These are phyloP conservation scores for Nyctalus aviator DNA, from an alignment of 2,797 vertebrate species.

Conservation along the genomic window DNA sequence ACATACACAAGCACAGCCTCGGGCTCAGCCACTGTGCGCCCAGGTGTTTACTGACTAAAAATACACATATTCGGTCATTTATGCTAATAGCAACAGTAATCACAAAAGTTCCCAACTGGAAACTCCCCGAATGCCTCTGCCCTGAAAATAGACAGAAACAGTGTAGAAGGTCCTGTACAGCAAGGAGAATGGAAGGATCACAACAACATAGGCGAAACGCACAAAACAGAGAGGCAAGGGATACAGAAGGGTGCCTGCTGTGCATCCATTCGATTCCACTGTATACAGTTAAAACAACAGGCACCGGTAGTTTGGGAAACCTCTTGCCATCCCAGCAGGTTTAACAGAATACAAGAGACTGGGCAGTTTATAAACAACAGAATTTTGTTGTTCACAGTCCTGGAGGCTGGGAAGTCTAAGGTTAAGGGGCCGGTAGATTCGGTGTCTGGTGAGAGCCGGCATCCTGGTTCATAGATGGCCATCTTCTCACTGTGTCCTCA, in stretches of 20 bases:
- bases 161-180: fast-evolving
- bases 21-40: not conserved
- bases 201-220: not conserved
- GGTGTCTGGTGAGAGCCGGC: not conserved
- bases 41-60: not conserved
- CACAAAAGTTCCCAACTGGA: not conserved
- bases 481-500: not conserved
- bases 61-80: not conserved
- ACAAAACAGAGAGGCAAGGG: not conserved
- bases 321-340: not conserved
- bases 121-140: not conserved
- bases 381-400: not conserved
- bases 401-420: not conserved
- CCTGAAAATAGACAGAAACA: not conserved
- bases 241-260: not conserved
- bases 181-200: not conserved
- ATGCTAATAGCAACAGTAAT: not conserved
- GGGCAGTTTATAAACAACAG: not conserved
- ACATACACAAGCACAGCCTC: fast-evolving
- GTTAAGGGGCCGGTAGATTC: not conserved
- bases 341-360: not conserved
- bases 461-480: not conserved
- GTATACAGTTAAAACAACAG: not conserved
- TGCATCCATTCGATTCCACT: not conserved
- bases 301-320: not conserved